These are phyloP conservation scores for Oenanthe oenanthe DNA, from an alignment of 2,113 vertebrate species.

Conservation along the genomic window DNA sequence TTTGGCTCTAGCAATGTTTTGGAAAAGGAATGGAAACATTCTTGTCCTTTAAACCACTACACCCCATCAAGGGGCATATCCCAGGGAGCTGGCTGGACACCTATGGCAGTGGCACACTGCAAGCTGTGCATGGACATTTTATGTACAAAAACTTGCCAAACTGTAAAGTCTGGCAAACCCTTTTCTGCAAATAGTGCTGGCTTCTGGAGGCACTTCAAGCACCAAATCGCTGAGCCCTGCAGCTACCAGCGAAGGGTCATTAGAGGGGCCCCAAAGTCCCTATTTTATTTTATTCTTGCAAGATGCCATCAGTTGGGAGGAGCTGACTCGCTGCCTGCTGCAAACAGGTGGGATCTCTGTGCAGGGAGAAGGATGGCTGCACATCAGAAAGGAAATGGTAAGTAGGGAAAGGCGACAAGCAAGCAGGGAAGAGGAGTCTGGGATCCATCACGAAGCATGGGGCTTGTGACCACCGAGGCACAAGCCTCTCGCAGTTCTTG, in stretches of 20 bases:
- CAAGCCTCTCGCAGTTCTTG: accelerated
- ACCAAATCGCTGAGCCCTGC: not conserved
- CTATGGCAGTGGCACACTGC: not conserved
- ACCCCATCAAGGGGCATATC: not conserved
- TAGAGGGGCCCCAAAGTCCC: not conserved
- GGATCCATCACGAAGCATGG: accelerated
- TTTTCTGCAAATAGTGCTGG: not conserved
- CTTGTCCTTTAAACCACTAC: not conserved
- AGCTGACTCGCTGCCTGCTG: not conserved
- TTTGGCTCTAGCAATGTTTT: not conserved
- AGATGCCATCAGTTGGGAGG: not conserved
- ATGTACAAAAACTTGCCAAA: accelerated
- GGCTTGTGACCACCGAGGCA: accelerated
- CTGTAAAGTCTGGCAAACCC: accelerated
- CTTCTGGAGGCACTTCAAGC: not conserved
- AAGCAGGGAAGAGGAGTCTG: not conserved
- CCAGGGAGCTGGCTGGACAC: not conserved
- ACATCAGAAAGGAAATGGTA: not conserved
- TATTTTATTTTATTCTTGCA: not conserved
- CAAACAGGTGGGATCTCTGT: not conserved
- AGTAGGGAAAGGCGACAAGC: not conserved
- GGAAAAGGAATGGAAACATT: not conserved
- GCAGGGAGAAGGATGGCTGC: not conserved
- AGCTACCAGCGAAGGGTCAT: not conserved
- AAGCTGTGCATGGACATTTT: accelerated